Base-by-base conservation (phyloP, 2,888 invertebrate genomes). In the Eristalis arbustorum region DNA sequence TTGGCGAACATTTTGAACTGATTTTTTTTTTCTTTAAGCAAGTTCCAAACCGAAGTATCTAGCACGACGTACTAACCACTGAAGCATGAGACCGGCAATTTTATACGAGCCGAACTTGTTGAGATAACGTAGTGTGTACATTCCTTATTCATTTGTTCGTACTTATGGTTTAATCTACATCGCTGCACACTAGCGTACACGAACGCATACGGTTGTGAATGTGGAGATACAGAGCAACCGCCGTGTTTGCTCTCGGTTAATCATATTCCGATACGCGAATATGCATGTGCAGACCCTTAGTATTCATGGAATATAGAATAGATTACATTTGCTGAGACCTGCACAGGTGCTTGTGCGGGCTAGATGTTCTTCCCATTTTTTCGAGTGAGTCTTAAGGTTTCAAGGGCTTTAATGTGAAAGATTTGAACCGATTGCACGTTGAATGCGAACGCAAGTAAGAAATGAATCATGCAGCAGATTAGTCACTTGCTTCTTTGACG, bases 261-360 rank as follows among this genome's bases (percentile, higher is more conserved):
- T 49, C 49, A 49, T 67, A 80, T 84, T 75, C 84, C 63, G 71
- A 84, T 75, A 71, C 75, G 66, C 31, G 62, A 80, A 84, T 71
- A 72, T 84, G 79, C 84, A 84, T 79, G 71, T 79, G 79, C 62
- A 84, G 72, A 73, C 5, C n/a, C 49, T 84, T 84, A 84, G 57
- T 84, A 84, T 84, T 84, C 84, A 84, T 84, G 76, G 76, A 84
- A 84, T 84, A 84, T 84, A 72, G 76, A 84, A 84, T 84, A 84
- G 31, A 84, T 80, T 80, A 73, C 22, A 72, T 78, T 64, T 31
- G 31, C 10, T 31, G 31, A 31, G 49, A 31, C 37, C 23, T 18
- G 6, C 42, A 42, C 66, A 63, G 57, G 66, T 62, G 66, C 49
- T 31, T 66, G 66, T 25, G 25, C 3, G 25, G 1, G 25, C 3